A percentile compares a stretch with the other conserved stretches of the same genome.
Conservation (phyloP, 2,797 vertebrate species). For the Oreochromis grahami region DNA sequence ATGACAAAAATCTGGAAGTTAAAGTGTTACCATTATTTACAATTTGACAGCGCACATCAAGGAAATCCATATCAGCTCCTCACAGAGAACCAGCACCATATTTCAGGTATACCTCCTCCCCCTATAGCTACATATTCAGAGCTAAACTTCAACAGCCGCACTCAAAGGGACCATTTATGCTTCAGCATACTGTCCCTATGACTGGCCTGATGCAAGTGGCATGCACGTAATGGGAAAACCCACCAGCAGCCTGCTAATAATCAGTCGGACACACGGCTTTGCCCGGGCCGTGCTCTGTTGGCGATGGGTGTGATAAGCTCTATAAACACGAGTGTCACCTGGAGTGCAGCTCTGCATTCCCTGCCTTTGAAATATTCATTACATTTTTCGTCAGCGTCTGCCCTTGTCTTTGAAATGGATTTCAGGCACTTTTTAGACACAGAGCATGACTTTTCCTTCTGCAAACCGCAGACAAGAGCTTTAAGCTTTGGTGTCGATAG, state of each 20-base stretch:
- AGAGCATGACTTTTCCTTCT: constrained; percentile 32
- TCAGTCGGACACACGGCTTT: constrained; percentile 59
- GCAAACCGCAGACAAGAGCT: constrained; percentile 32
- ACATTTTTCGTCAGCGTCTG: constrained; percentile 58
- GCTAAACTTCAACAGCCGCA: constrained; percentile 3
- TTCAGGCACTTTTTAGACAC: constrained; percentile 51
- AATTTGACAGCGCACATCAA: constrained; percentile 2
- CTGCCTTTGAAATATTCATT: constrained; percentile 76
- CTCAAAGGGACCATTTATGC: constrained; percentile 40
- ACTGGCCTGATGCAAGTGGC: constrained; percentile 48
- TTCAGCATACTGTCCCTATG: constrained; percentile 32
- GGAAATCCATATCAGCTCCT: constrained; percentile 28
- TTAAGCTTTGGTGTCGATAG: constrained; percentile 5
- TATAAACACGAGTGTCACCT: constrained; percentile 60
- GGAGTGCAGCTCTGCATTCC: constrained; percentile 47
- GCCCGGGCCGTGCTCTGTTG: constrained; percentile 25
- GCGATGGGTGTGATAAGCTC: constrained; percentile 68
- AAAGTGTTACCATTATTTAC: background rate
- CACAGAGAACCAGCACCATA: constrained; percentile 16
- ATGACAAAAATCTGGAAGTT: background rate
- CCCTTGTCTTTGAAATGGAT: constrained; percentile 59
- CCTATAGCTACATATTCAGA: constrained; percentile 6
- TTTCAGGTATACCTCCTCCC: background rate
- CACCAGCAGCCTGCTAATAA: constrained; percentile 51
- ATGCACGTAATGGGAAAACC: constrained; percentile 29